A percentile compares a stretch with the other conserved stretches of the same genome.
Conservation (phyloP, 2,888 invertebrate species). For the Amphipyra tragopoginis region DNA sequence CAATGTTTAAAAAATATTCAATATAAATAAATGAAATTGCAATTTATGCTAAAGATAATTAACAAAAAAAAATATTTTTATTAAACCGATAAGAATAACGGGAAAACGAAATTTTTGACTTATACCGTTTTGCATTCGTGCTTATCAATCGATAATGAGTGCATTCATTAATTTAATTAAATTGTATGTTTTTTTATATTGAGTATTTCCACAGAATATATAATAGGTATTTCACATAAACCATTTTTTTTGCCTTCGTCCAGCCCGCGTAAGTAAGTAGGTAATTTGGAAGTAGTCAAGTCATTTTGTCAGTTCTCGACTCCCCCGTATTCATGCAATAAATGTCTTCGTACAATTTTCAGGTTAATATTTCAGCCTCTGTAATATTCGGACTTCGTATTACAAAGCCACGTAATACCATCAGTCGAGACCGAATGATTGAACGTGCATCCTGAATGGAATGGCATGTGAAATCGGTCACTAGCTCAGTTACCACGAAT, state of each 20-base stretch:
- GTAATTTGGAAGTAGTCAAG: too few species aligned
- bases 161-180: neutral
- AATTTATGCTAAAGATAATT: neutral
- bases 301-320: too few species aligned
- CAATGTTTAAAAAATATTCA: too few species aligned
- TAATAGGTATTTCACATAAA: too few species aligned
- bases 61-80: neutral
- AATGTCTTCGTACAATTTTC: neutral
- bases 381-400: neutral
- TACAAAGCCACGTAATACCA: slow-evolving; percentile 2
- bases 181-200: neutral
- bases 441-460: neutral
- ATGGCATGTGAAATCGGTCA: slow-evolving; percentile 3
- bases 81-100: slow-evolving; percentile 1
- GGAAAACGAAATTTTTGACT: slow-evolving; percentile 8
- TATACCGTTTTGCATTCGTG: slow-evolving; percentile 13
- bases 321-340: too few species aligned
- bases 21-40: too few species aligned
- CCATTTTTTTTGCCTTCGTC: too few species aligned
- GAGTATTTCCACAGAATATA: too few species aligned
- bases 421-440: slow-evolving; percentile 11
- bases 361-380: neutral
- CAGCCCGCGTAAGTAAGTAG: too few species aligned
- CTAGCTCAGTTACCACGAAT: neutral
- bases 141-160: slow-evolving; percentile 6